Evolutionary conservation across 1,140 invertebrate genomes (phyloP), one percentile per base, ranked within the genome.

Genomic region (Drosophila prosaltans): DNA sequence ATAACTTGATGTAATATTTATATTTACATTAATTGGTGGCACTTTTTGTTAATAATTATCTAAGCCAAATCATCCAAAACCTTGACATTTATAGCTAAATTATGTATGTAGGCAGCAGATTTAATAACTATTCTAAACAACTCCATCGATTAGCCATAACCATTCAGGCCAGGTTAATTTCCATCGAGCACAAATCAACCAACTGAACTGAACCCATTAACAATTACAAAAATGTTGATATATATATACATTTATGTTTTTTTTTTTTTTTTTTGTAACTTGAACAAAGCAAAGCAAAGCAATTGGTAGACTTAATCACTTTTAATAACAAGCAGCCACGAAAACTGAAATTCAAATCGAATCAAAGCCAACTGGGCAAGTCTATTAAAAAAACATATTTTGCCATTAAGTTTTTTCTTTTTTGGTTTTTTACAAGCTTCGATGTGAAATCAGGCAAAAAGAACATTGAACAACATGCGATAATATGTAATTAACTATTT

Each of bases 301-400:
- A 51, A 51, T 51, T 51, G 24, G 21, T 26, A 26, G 45, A 51
- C 45, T 51, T 51, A 51, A 51, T 51, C 45, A 51, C 9, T 51
- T 51, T 51, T 51, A 51, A 51, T 51, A 51, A 51, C 24, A 51
- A 51, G 45, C 45, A 51, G 45, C 45, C 45, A 51, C 45, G 32
- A 36, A 36, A 36, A 36, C 45, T 21, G 9, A 51, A 51, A 51
- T 51, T 51, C 45, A 51, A 51, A 51, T 51, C 45, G 45, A 51
- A 51, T 51, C 5, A 51, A 26, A 40, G 11, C 39, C 10, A 2
- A 36, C 32, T 4, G 3, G 32, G 21, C 45, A 21, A 39, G 57
- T 36, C 57, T 59, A 59, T 59, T 59, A 59, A 59, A 59, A 59
- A 59, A 40, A 40, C 57, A 59, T 59, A 39, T 59, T 59, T 59